Base-by-base conservation (phyloP, 2,888 invertebrate genomes). In the Agapetus fuscipes region DNA sequence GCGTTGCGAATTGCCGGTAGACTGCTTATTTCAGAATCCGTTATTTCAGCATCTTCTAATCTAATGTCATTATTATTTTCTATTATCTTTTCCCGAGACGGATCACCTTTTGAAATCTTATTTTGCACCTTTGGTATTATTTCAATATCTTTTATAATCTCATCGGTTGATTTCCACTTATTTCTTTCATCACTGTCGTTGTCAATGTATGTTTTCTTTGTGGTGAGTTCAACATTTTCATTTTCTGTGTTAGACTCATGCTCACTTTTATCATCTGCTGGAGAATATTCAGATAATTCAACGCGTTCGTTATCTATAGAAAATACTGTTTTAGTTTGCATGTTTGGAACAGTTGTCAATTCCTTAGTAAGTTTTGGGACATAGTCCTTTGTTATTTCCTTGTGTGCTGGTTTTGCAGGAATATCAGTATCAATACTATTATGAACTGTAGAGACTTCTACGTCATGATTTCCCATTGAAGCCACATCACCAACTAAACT, bases 401-500 rank as follows among this genome's bases (percentile, higher is more conserved):
- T 25, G 32, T 31, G 34, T 17, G 27, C 17, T 17, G 26, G 10
- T 5, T 40, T 33, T 15, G 30, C 34, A n/a, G 30, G 11, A 24
- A 30, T 41, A 16, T 30, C 26, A 28, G 17, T 9, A 7, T 46
- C 48, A 13, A 39, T 38, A 38, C 39, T 39, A 20, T 48, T 48
- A 30, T 38, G 42, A 4, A 48, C 48, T 2, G 48, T 41, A 10
- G 48, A 48, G 24, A 48, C 33, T 45, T 48, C 50, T 2, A 60
- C 61, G 3, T 61, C 59, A 39, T 64, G 62, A 26, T 64, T 63
- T 33, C 63, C 63, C 25, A 70, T 67, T 1, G 64, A 60, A 2
- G 66, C 68, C 9, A 70, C 66, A 43, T 69, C 70, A 12, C 61
- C 66, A 2, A 70, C 67, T 26, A 70, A 51, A 34, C 63, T 64